phyloP scores from a whole-genome alignment of 1,140 invertebrate genomes.

The Fopius arisanus region DNA sequence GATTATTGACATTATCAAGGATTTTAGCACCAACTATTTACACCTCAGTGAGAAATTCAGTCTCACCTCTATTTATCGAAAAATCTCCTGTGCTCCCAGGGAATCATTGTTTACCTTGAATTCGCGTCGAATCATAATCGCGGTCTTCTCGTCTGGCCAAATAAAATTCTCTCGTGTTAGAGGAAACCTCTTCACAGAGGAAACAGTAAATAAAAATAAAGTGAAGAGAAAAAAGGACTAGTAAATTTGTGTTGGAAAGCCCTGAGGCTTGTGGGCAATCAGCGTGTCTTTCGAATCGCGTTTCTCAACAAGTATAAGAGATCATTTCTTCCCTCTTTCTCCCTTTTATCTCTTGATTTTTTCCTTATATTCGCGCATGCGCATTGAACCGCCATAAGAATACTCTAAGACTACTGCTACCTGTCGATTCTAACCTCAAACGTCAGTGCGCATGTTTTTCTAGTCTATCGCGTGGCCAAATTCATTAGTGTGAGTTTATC shows the following conservation, averaged over 20 bases:
- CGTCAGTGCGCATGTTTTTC: constrained; percentile 48
- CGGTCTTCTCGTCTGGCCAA: background rate
- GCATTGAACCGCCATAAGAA: constrained; percentile 6
- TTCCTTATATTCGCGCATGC: constrained; percentile 42
- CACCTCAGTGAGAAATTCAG: background rate
- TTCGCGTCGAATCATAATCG: background rate
- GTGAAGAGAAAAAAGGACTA: background rate
- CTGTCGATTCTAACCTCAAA: constrained; percentile 61
- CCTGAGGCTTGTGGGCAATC: constrained; percentile 1
- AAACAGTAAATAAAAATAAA: background rate
- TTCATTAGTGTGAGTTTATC: constrained; percentile 4
- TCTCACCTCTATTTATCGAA: background rate
- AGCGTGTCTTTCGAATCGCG: background rate
- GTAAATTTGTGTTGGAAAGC: background rate
- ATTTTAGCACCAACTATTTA: background rate
- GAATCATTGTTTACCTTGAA: constrained; percentile 4
- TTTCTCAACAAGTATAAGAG: background rate
- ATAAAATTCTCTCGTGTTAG: background rate
- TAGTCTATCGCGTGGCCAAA: constrained; percentile 33
- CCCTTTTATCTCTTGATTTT: background rate
- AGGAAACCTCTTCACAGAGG: background rate
- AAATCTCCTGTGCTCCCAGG: background rate
- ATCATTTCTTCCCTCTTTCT: constrained; percentile 2
- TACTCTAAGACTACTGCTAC: constrained; percentile 42
- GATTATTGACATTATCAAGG: background rate